Base-by-base conservation (phyloP, 2,113 vertebrate species). In the Hypanus sabinus region DNA sequence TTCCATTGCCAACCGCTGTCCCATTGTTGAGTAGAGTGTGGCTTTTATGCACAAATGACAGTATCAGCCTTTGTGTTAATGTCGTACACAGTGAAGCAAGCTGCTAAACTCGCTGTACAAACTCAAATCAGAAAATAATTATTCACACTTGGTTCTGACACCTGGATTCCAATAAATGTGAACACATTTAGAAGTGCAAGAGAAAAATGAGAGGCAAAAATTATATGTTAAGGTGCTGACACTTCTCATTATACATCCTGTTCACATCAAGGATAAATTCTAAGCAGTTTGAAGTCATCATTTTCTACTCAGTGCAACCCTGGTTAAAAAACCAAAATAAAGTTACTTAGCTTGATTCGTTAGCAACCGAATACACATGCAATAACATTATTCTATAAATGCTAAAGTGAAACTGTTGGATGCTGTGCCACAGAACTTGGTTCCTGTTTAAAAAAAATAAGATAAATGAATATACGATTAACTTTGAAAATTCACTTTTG, bases 361-460 rank as follows among this genome's bases (percentile, higher is more conserved):
- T 90, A 90, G 85, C 60, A 90, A 90, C 85, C 20, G 57, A 65
- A 65, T 65, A 33, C 60, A 90, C 57, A 68, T 90, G 85, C 30
- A 90, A 33, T 68, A 65, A 65, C 30, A 68, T 65, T 90, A 90
- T 68, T 30, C 57, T 90, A 62, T 90, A 65, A 90, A 65, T 90
- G 60, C 33, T 90, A 90, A 12, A 90, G 85, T 90, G 9, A 90
- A 65, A 33, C 12, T 33, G n/a, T 1, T 27, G 18, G 65, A 90
- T 33, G 60, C 57, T 90, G 1, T 55, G 12, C 30, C 14, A 65
- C 85, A 33, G 60, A 65, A 33, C 16, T n/a, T 33, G 85, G 5
- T 20, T 14, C 85, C 85, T 88, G 85, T 30, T 6, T 36, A n/a
- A 33, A 87, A 33, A 87, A 87, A 60, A 70, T 60, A 55, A 88